phyloP scores from a whole-genome alignment of 2,888 invertebrate genomes.

The Trachelus stipa region DNA sequence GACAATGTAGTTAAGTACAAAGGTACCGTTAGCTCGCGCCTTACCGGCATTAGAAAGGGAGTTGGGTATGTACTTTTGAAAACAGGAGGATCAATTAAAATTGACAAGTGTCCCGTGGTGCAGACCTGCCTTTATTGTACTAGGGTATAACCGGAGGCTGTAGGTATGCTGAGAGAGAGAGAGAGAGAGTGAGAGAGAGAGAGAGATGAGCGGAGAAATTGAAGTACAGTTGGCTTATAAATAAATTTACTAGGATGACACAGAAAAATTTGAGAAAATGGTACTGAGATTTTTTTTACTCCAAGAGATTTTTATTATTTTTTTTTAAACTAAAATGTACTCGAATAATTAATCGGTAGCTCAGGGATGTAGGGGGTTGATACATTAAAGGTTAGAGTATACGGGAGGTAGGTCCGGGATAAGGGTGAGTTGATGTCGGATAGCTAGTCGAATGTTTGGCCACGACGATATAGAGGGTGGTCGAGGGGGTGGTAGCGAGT shows the following conservation, averaged over 20 bases:
- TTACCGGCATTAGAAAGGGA: background rate
- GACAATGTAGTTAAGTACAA: constrained; percentile 8
- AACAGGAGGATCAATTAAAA: background rate
- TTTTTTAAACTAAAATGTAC: background rate
- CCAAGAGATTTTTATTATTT: background rate
- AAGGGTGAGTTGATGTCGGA: background rate
- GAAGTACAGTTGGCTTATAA: background rate
- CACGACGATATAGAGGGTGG: constrained; percentile 13
- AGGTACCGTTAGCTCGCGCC: background rate
- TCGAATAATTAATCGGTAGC: background rate
- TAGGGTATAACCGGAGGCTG: background rate
- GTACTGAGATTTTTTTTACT: background rate
- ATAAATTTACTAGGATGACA: background rate
- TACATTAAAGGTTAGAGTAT: background rate
- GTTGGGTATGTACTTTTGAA: background rate
- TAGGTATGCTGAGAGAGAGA: background rate
- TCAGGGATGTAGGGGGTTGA: background rate
- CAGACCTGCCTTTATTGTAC: background rate
- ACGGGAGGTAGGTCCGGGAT: background rate
- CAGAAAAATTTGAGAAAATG: background rate
- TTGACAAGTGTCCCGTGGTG: background rate
- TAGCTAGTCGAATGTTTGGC: constrained; percentile 11
- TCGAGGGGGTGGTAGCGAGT: constrained; percentile 39
- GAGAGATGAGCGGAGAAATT: background rate
- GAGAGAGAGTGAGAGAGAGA: too few species aligned